Base-by-base conservation (phyloP, 1,140 invertebrate genomes). In the Acromyrmex charruanus region DNA sequence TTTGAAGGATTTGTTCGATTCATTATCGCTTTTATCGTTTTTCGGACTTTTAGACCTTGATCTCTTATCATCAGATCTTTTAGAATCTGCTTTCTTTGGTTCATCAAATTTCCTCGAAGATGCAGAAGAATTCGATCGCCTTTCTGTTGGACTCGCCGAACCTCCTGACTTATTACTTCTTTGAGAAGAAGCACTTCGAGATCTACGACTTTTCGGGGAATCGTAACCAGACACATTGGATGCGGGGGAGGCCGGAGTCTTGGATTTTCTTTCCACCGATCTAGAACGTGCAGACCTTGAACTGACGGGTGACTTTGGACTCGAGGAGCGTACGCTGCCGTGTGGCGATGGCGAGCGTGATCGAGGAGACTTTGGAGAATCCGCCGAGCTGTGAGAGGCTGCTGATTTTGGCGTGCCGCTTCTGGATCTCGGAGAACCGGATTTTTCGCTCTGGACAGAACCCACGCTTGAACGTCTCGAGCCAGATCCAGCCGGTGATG, bases 41-140 rank as follows among this genome's bases (percentile, higher is more conserved):
- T 94, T 95, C 9, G 95, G 95, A 77, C 95, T 96, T 4, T 94
- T 94, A 71, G 95, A 95, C 81, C 93, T 87, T 9, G 89, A 90
- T n/a, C 66, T 69, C 87, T 71, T 87, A 53, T 53, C 44, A 14
- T 79, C 84, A 12, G 35, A 84, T 35, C 72, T 53, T 77, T 90
- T 69, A 39, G 85, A 85, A 65, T 66, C 85, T 77, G 21, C 71
- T 72, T 14, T 82, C 84, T 90, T 74, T 49, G 87, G 80, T 6
- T 66, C 59, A 44, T 87, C 92, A 61, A 90, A 84, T 6, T 91
- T 92, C 58, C 87, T 84, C 16, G 81, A 66, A 31, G 93, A 95
- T 90, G 96, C 96, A 25, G 96, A 96, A 51, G 96, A 96, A 79
- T 96, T 96, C 3, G 96, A 96, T 72, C 96, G 93, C 85, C 95